Conservation (phyloP, 2,113 vertebrate species). For the Syrmaticus mikado region DNA sequence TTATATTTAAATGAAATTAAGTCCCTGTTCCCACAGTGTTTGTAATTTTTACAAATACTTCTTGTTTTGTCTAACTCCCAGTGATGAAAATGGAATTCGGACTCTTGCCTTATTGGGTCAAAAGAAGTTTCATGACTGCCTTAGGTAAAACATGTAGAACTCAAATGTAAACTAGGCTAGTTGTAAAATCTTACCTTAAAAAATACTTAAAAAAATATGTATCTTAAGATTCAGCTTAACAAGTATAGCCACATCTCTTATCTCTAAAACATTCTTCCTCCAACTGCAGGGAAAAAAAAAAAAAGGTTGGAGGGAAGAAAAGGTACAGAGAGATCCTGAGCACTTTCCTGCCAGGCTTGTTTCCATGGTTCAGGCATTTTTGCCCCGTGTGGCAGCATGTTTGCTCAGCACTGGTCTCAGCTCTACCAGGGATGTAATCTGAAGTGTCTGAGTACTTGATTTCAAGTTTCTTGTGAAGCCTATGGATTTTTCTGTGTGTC, state of each 20-base stretch:
- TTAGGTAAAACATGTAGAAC: background rate
- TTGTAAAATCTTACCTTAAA: background rate
- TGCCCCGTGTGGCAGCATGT: background rate
- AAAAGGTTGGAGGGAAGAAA: background rate
- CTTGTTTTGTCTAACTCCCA: background rate
- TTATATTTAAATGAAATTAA: conserved; percentile 5
- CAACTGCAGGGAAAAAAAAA: background rate
- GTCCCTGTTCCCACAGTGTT: background rate
- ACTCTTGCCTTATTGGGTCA: background rate
- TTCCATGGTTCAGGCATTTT: background rate
- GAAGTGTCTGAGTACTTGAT: background rate
- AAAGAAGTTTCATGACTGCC: background rate
- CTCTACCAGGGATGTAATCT: background rate
- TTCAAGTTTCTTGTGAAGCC: background rate
- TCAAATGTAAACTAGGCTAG: background rate
- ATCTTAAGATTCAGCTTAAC: background rate
- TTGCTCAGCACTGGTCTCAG: background rate
- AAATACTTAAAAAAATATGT: background rate
- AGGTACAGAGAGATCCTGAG: background rate
- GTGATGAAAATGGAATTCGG: background rate
- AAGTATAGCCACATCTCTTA: background rate
- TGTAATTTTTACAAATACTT: background rate
- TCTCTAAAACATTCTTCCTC: background rate
- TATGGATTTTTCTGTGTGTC: background rate
- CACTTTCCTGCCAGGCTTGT: background rate